Base-by-base conservation (phyloP, 2,797 vertebrate genomes). In the Sebastiscus albofasciatus region DNA sequence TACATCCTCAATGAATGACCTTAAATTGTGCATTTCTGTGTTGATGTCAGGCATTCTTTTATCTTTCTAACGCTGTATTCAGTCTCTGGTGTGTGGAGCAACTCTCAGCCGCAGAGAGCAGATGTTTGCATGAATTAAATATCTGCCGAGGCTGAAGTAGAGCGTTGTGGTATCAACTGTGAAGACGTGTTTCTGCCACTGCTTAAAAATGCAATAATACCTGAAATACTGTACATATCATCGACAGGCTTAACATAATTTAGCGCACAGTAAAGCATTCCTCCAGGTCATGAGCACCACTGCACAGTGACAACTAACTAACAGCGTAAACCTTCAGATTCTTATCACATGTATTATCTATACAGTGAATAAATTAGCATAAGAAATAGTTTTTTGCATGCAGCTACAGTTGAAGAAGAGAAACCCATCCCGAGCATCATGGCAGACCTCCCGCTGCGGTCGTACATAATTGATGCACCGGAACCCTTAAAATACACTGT, bases 101-200 rank as follows among this genome's bases (percentile, higher is more conserved):
- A 67, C 69, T 34, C 79, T 87, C 67, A 73, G 68, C 76, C 78
- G 80, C 74, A 72, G 68, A 62, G 70, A 90, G 81, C 91, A 90
- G 91, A 90, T 92, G 92, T 93, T 89, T 87, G 75, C 82, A 90
- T 90, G 81, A 92, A 92, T 90, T 88, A 91, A 89, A 91, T 89
- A 93, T 91, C 59, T 87, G 78, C 80, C 27, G 33, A 69, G 58
- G 69, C 64, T 89, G 75, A 82, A 82, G 69, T 59, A 42, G 58
- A 87, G 62, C 73, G n/a, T 72, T 54, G 65, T 67, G 59, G 33
- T 65, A 69, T 64, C 46, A 80, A 85, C 39, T 42, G 56, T 64
- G 70, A 70, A 65, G 42, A 26, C 26, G n/a, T 68, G 67, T 80
- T 59, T 77, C 39, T 80, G 77, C 78, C 70, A 64, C 59, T 11